Evolutionary conservation across 2,888 invertebrate genomes (phyloP).

Genomic region (Cosmia trapezina): DNA sequence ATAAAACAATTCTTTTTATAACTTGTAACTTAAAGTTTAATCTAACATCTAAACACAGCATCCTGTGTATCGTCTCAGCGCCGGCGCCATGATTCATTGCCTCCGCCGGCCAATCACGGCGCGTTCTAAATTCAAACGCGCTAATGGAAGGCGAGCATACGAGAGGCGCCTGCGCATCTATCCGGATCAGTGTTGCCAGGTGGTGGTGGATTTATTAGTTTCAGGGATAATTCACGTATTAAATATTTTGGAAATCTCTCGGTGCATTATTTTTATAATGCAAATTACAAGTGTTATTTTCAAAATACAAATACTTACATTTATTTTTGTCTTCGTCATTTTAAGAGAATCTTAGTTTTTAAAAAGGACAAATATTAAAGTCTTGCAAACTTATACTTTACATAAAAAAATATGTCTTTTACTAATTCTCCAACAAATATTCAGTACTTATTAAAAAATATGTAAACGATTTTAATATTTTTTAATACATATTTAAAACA

Average conservation of each 20-base stretch:
- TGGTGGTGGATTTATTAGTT: conserved; percentile 20
- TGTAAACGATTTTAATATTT: no score
- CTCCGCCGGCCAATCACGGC: conserved; percentile 77
- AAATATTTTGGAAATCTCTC: neutral
- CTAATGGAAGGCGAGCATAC: conserved; percentile 87
- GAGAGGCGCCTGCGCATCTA: conserved; percentile 83
- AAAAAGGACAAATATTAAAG: neutral
- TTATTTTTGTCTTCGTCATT: neutral
- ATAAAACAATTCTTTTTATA: conserved; percentile 15
- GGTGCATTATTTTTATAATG: neutral
- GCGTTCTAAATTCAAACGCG: conserved; percentile 87
- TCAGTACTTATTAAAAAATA: no score
- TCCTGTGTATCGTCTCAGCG: conserved; percentile 60
- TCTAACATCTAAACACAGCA: conserved; percentile 55
- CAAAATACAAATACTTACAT: neutral
- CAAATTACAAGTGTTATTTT: neutral
- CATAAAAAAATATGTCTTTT: neutral
- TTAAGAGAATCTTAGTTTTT: neutral
- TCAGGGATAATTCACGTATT: conserved; percentile 6
- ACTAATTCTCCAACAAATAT: no score
- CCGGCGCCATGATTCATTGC: conserved; percentile 86
- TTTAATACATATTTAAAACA: no score
- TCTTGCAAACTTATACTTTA: neutral
- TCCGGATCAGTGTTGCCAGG: conserved; percentile 75
- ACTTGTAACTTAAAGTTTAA: conserved; percentile 38